phyloP scores from a whole-genome alignment of 2,797 vertebrate species.

The Rallus crepitans region DNA sequence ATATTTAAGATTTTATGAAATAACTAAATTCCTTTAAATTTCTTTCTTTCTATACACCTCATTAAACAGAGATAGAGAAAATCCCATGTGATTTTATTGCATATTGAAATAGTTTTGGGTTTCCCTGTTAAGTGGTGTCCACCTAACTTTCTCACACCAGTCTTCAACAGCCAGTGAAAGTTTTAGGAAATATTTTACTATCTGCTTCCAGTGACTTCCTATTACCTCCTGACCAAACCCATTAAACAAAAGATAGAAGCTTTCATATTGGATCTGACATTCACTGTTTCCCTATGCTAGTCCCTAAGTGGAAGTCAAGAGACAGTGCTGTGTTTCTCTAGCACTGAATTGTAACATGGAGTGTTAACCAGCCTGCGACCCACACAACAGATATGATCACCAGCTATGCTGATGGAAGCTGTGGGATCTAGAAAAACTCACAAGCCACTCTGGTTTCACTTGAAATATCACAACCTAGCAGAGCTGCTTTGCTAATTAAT shows the following conservation, averaged over 20 bases:
- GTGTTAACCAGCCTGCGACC: constrained; percentile 6
- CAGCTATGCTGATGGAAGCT: not conserved
- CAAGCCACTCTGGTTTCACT: not conserved
- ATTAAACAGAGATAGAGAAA: not conserved
- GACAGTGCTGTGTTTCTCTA: not conserved
- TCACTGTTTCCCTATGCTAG: not conserved
- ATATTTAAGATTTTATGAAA: not conserved
- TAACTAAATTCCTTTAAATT: not conserved
- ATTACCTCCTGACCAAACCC: not conserved
- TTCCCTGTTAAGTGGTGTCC: not conserved
- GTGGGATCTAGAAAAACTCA: constrained; percentile 18
- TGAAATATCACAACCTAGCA: not conserved
- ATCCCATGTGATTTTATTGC: not conserved
- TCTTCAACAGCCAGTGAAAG: not conserved
- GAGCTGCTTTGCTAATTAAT: constrained; percentile 5
- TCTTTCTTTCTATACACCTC: not conserved
- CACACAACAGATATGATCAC: not conserved
- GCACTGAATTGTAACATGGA: not conserved
- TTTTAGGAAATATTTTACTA: not conserved
- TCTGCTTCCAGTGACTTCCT: not conserved
- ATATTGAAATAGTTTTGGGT: not conserved
- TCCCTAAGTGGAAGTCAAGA: not conserved
- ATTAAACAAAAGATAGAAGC: not conserved
- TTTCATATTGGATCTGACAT: not conserved
- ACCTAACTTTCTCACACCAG: not conserved